These are phyloP conservation scores for Brachymystax lenok DNA, from an alignment of 2,797 vertebrate genomes.

Conservation along the genomic window DNA sequence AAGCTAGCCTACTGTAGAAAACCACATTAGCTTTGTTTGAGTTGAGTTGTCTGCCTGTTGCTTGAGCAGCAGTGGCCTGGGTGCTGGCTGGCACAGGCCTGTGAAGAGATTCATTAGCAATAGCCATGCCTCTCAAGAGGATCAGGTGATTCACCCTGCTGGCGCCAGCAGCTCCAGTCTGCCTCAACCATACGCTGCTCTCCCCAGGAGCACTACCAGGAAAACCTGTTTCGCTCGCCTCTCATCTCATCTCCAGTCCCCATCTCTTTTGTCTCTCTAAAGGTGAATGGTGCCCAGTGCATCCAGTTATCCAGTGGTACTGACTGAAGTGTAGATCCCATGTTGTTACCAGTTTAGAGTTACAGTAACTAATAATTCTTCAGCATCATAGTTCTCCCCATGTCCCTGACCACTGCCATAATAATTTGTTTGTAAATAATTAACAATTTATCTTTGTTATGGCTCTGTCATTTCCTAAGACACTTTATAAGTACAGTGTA, in stretches of 20 bases:
- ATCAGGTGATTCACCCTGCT: constrained; percentile 20
- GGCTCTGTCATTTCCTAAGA: not conserved
- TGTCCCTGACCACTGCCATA: not conserved
- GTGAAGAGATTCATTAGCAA: not conserved
- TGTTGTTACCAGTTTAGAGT: not conserved
- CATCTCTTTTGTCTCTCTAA: constrained; percentile 12
- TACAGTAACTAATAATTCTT: not conserved
- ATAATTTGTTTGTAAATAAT: not conserved
- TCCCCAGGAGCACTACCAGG: not conserved
- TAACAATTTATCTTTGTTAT: not conserved
- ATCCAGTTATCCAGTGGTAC: constrained; percentile 23
- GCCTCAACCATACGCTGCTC: constrained; percentile 5
- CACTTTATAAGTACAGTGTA: not conserved
- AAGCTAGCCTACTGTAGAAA: not conserved
- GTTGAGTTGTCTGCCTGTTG: not conserved
- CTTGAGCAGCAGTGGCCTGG: not conserved
- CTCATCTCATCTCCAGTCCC: constrained; percentile 27
- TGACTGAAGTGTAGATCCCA: not conserved
- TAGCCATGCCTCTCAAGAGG: not conserved
- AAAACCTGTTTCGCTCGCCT: not conserved
- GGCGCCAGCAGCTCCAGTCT: constrained; percentile 3
- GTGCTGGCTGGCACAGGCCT: not conserved
- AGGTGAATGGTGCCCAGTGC: constrained; percentile 26
- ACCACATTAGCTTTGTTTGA: not conserved
- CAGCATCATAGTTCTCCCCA: not conserved